Evolutionary conservation across 2,888 invertebrate species (phyloP), one percentile per base, ranked within the genome.

Genomic region (Macroteleia sp.): DNA sequence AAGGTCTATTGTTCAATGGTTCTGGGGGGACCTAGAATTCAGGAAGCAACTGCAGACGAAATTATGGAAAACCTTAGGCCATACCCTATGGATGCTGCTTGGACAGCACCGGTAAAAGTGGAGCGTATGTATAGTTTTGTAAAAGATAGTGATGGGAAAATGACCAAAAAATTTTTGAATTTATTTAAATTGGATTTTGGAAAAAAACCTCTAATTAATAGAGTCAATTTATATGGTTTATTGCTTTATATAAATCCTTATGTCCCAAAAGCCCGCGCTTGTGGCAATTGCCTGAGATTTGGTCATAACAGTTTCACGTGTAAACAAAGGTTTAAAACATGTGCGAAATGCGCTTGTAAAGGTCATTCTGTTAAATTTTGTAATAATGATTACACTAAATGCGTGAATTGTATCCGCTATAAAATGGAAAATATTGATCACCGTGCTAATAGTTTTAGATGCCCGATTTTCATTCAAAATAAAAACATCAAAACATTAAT

Each of bases 321-420:
- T 19, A 50, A 50, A 34, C 50, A 50, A 6, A 50, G 34, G 5
- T 5, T 32, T 32, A 34, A 32, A 17, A 12, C 34, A 34, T 50
- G 34, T 10, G 2, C 50, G 3, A 32, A 19, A 34, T 50, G 50
- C 16, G 50, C 32, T 0, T 6, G n/a, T n/a, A 50, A 32, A 19
- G 30, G 30, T 16, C 48, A 48, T 16, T 6, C 9, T 9, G 10
- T 14, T 30, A 30, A 48, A 30, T 25, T 3, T 16, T 48, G 48
- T 17, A 48, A 48, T 2, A 48, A 30, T 4, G 10, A 48, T 1
- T 30, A 16, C 17, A 1, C 10, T 5, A 48, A 12, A 30, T 48
- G 48, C 4, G 17, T 10, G 0, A 48, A 48, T 16, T 48, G 46
- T 46, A 12, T 46, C 3, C 5, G 48, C 1, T 2, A 14, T 2